Evolutionary conservation across 2,797 vertebrate genomes (phyloP), one percentile per base, ranked within the genome.

Genomic region (Eremophila alpestris): DNA sequence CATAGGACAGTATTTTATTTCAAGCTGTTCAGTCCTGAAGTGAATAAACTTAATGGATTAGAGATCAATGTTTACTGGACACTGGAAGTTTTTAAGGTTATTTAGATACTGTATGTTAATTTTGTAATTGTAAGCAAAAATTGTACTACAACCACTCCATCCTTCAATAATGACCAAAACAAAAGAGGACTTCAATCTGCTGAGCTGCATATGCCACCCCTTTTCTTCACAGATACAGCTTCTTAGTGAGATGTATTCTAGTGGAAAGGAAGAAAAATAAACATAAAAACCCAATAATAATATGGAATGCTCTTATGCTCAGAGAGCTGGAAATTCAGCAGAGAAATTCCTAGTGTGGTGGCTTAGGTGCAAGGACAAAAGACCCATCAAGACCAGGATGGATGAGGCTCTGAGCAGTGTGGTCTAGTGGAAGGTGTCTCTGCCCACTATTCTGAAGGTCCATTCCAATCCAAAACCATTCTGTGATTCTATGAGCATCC

Each of bases 31-130:
- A 41, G 69, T 88, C 29, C 59, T 80, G 67, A 69, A 86, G 54
- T 30, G 75, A 90, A 46, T 46, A 83, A 89, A 76, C 13, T 54
- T 76, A 83, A 89, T 85, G 78, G 68, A 90, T 90, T 89, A 79
- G 40, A 85, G 83, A 95, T 92, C 75, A 70, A 26, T 94, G 75
- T 78, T 90, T 89, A 63, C 75, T 76, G 40, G 73, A 51, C 51
- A 65, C 36, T 83, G 77, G 20, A 96, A 51, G 16, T 94, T 95
- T 95, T 95, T 78, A 87, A 94, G 55, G 64, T 94, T 89, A 93
- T 90, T 94, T 95, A 79, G 67, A 75, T 87, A 65, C 62, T 65
- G 21, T 75, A 63, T 51, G 55, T 83, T 93, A 74, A 90, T 95
- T 94, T 77, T 87, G 49, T 81, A 91, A 71, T 30, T 65, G 56